Evolutionary conservation across 2,797 vertebrate species (phyloP), one percentile per base, ranked within the genome.

Genomic region (Sebastes matsubarae): DNA sequence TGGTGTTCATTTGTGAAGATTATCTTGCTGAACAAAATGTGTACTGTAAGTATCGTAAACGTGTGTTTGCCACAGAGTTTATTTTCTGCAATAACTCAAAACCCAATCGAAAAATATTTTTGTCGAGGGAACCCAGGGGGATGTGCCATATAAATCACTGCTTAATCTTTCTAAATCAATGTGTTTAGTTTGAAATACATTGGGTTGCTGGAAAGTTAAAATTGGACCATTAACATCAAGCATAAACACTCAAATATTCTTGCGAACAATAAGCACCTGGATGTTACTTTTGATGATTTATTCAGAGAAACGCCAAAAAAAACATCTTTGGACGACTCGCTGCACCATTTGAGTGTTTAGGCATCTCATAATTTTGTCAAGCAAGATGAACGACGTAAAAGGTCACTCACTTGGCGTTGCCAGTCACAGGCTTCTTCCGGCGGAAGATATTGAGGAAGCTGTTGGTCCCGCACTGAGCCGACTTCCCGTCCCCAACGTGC

Each of bases 401-500:
- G 24, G 50, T 75, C 75, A 98, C 99, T 99, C 96, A 99, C 99
- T 98, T 99, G 92, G 97, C 91, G 42, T 96, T 98, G 89, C 96
- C 97, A 16, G 96, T 83, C 80, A 90, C 94, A 2, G 92, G 88
- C 93, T 99, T 99, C 96, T 99, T 99, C 88, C 97, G 96, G 68
- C 97, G 97, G 95, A 99, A 99, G 85, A 99, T 99, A 84, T 97
- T 99, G 88, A 99, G 94, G 92, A 99, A 96, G 82, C 96, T 97
- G 95, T 97, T 99, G 95, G 95, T 98, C 74, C 96, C 96, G 80
- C 97, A 98, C 52, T 97, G 96, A 20, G 92, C 87, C 0, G 97
- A 94, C 91, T 99, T 99, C 89, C 98, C 99, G 0, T 99, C 99
- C 2, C 98, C 98, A 0, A 99, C 99, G 4, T 99, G 99, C 99